Evolutionary conservation across 2,797 vertebrate genomes (phyloP).

Genomic region (Telmatherina bonti): DNA sequence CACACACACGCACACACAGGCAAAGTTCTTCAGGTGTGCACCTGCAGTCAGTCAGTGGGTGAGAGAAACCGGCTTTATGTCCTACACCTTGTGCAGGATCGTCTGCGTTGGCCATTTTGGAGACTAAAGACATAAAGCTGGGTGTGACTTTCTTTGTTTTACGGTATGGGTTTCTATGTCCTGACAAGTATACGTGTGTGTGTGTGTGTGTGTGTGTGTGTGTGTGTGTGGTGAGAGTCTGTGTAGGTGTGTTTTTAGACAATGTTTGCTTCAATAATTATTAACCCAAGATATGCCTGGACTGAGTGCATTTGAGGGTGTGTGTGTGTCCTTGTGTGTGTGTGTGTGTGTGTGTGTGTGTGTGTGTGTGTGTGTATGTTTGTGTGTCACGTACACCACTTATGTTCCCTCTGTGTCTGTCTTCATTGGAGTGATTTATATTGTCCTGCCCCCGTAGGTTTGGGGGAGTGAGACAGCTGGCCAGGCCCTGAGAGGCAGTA

Average conservation of each 20-base stretch:
- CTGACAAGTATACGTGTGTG: constrained; percentile 1
- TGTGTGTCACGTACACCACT: constrained; percentile 49
- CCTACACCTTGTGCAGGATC: constrained; percentile 10
- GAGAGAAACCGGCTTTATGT: constrained; percentile 52
- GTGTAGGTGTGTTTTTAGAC: constrained; percentile 50
- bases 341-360: constrained; percentile 24
- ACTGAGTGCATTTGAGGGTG: constrained; percentile 8
- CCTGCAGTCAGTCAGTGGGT: constrained; percentile 54
- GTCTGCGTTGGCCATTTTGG: constrained; percentile 28
- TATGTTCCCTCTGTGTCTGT: constrained; percentile 35
- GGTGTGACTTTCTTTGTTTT: constrained; percentile 54
- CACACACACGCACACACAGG: constrained; percentile 21
- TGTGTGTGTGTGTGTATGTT: constrained; percentile 10
- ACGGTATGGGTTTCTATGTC: background rate
- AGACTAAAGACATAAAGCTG: constrained; percentile 47
- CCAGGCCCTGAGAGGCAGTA: constrained; percentile 62
- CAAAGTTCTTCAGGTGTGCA: constrained; percentile 61
- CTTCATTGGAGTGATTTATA: constrained; percentile 75
- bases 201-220: constrained; percentile 2
- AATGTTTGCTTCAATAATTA: constrained; percentile 38
- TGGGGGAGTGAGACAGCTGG: constrained; percentile 75
- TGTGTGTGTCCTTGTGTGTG: too few relatives aligned
- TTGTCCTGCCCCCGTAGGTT: constrained; percentile 69
- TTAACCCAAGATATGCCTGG: constrained; percentile 38
- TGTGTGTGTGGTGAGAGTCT: background rate